phyloP scores from a whole-genome alignment of 2,797 vertebrate genomes.

The Lepus oiostolus region DNA sequence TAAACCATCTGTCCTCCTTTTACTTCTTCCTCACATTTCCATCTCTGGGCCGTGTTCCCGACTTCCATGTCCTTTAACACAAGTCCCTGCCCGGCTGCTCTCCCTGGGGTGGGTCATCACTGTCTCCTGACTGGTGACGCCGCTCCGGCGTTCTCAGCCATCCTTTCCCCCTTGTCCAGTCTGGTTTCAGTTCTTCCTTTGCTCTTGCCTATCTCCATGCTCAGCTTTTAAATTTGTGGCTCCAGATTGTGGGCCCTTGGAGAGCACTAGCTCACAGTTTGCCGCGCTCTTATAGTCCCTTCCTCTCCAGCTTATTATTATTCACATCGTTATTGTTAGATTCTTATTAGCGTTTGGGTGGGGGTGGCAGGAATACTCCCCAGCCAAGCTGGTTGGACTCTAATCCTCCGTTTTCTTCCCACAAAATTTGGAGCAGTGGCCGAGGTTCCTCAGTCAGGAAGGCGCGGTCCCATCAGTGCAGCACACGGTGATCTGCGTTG shows the following conservation, averaged over 20 bases:
- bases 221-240: neutral
- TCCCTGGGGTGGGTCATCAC: rapidly evolving
- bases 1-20: neutral
- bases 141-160: neutral
- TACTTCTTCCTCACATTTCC: neutral
- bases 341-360: too few species aligned
- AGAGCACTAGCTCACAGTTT: too few species aligned
- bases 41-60: neutral
- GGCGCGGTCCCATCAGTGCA: neutral
- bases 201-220: neutral
- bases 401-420: neutral
- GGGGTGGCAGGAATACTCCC: neutral
- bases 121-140: rapidly evolving
- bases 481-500: neutral
- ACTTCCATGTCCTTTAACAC: neutral
- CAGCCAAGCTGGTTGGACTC: too few species aligned
- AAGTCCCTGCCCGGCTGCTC: neutral
- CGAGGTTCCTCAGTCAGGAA: neutral
- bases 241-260: neutral
- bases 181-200: neutral
- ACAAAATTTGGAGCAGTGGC: neutral
- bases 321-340: too few species aligned
- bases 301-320: too few species aligned
- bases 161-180: neutral
- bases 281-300: too few species aligned